Base-by-base conservation (phyloP, 2,113 vertebrate genomes). In the Neotragus pygmaeus region DNA sequence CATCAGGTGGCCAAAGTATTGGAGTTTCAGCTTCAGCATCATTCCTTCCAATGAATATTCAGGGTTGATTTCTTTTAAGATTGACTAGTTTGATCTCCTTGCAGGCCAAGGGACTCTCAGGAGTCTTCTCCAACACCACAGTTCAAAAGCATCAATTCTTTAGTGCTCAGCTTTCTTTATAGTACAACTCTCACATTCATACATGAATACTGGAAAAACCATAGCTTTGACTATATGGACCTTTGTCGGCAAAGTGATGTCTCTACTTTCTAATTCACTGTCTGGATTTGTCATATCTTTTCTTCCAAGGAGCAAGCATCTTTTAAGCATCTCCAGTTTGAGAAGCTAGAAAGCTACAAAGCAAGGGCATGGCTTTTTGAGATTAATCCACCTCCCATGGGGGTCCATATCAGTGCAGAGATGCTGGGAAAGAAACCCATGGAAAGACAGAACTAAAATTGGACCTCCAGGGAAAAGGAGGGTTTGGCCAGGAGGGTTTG, bases 401-500 rank as follows among this genome's bases (percentile, higher is more conserved):
- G 45, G 10, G 10, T 2, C 51, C 16, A 13, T 39, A 5, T 7
- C 47, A 19, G 30, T 0, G 49, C 6, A 9, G 5, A 11, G 0
- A 0, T 4, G 11, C 23, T n/a, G 21, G 10, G 28, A 23, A 21
- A 25, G 43, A 33, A 10, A 16, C 5, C 3, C 30, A 2, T 12
- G 14, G 11, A 21, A 43, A 33, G 15, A 6, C 17, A 21, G 43
- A 43, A 17, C 14, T 11, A 14, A 57, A 28, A 3, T 19, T 33
- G 77, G 43, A 2, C 7, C 8, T 53, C 0, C 3, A 23, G 21
- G 49, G 10, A 23, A 7, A 33, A 30, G 2, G 1, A 16, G 36
- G 27, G 3, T 23, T 3, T 30, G 51, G 14, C 27, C 58, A 4
- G 39, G 62, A 33, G 3, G n/a, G n/a, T n/a, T n/a, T 0, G 7